Conservation (phyloP, 2,113 vertebrate genomes). For the Poecilia latipinna region DNA sequence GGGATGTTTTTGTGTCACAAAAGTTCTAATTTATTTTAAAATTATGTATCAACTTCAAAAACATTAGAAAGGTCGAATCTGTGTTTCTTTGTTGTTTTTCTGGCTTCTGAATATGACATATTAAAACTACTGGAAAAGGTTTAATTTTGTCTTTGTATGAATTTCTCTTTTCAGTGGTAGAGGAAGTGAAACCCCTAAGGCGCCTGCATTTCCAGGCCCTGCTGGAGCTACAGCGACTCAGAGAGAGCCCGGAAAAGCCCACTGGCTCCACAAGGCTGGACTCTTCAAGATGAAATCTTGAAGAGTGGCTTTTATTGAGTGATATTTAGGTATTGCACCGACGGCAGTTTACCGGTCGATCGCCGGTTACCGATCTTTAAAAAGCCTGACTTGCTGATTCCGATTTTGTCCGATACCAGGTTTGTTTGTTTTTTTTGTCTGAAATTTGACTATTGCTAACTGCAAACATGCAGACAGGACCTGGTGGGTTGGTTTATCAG, state of each 20-base stretch:
- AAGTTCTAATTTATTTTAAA: not conserved
- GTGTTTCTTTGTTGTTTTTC: no score
- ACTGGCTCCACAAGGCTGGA: not conserved
- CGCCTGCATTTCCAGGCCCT: slow-evolving; percentile 77
- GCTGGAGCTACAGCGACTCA: slow-evolving; percentile 66
- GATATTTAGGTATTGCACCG: not conserved
- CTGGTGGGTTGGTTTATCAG: no score
- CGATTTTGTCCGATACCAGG: no score
- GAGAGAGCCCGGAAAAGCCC: not conserved
- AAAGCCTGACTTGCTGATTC: no score
- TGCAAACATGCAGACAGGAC: no score
- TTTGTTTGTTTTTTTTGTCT: no score
- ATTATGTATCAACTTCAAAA: no score
- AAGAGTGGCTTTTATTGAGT: not conserved
- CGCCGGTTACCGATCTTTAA: no score
- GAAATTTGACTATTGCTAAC: no score
- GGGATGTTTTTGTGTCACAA: not conserved
- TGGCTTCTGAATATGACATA: no score
- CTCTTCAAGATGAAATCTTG: slow-evolving; percentile 10
- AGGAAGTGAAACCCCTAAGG: slow-evolving; percentile 78
- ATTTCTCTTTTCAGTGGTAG: slow-evolving; percentile 69
- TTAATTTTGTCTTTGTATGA: rapidly evolving
- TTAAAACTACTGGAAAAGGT: not conserved
- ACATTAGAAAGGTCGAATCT: no score
- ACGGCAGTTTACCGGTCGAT: no score